Base-by-base conservation (phyloP, 2,113 vertebrate genomes). In the Clarias gariepinus region DNA sequence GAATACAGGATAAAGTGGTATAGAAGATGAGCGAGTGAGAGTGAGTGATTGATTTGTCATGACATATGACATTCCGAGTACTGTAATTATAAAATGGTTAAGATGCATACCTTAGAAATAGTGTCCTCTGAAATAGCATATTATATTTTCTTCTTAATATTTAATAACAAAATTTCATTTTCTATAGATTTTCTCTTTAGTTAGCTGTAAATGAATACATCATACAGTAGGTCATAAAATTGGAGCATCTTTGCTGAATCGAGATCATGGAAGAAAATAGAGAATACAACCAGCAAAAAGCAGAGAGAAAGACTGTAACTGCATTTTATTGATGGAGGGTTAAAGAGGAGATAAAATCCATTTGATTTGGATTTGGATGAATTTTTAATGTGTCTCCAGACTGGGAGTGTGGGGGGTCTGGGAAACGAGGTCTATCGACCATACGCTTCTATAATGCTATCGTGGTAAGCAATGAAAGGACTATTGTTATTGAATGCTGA, bases 341-440 rank as follows among this genome's bases (percentile, higher is more conserved):
- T 85, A 85, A 85, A 85, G 79, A 88, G 69, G 83, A 88, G 83
- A 81, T 86, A 63, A 85, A 88, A 88, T 88, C 87, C 83, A 85
- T 88, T 88, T 85, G 28, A 84, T 81, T 88, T 88, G 83, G 77
- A 79, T 69, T 58, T 41, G 63, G 76, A 86, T 86, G 55, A 86
- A 86, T 86, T 82, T 86, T 86, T 86, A 86, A 86, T 86, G 85
- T 74, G 85, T 86, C 85, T 86, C 85, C 79, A 86, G 85, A 61
- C 57, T 63, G 58, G 41, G 79, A 82, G 79, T 25, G 12, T 18
- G 47, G 19, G 53, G 68, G 78, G 55, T 81, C 66, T 81, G 33
- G 55, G 78, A 81, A 87, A 74, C 33, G 8, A 74, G 79, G 71
- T 33, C 25, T 76, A 86, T 82, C 82, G 79, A 86, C 82, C 57